phyloP scores from a whole-genome alignment of 1,140 invertebrate species.

The Megathymus violae region DNA sequence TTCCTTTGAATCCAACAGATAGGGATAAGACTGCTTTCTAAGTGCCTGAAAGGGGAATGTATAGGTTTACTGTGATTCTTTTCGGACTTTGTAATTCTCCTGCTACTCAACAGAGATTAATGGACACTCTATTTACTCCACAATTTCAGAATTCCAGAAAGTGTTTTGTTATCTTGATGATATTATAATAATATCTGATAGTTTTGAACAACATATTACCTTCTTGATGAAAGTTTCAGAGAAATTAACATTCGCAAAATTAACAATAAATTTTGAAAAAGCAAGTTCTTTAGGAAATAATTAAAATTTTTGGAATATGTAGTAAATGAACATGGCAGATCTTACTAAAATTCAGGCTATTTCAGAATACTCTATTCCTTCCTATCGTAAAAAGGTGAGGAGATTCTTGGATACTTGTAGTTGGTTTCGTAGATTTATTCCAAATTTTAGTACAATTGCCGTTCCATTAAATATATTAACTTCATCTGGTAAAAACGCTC shows the following conservation, averaged over 20 bases:
- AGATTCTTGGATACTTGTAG: constrained; percentile 63
- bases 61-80: constrained; percentile 47
- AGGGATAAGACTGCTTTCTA: constrained; percentile 54
- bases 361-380: constrained; percentile 57
- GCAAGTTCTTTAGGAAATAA: constrained; percentile 39
- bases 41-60: constrained; percentile 51
- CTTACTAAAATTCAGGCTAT: constrained; percentile 67
- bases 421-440: constrained; percentile 79
- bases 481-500: constrained; percentile 46
- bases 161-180: constrained; percentile 61
- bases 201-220: constrained; percentile 49
- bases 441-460: constrained; percentile 39
- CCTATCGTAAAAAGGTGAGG: constrained; percentile 52
- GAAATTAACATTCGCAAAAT: constrained; percentile 43
- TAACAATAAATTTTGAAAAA: constrained; percentile 55
- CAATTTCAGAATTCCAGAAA: constrained; percentile 39
- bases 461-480: constrained; percentile 48
- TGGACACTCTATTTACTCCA: constrained; percentile 48
- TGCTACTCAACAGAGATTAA: constrained; percentile 45
- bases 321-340: constrained; percentile 54
- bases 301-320: constrained; percentile 61
- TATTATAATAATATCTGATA: constrained; percentile 50
- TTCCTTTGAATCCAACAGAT: constrained; percentile 38
- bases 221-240: constrained; percentile 47
- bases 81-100: constrained; percentile 53